Base-by-base conservation (phyloP, 2,113 vertebrate genomes). In the Oxyura jamaicensis region DNA sequence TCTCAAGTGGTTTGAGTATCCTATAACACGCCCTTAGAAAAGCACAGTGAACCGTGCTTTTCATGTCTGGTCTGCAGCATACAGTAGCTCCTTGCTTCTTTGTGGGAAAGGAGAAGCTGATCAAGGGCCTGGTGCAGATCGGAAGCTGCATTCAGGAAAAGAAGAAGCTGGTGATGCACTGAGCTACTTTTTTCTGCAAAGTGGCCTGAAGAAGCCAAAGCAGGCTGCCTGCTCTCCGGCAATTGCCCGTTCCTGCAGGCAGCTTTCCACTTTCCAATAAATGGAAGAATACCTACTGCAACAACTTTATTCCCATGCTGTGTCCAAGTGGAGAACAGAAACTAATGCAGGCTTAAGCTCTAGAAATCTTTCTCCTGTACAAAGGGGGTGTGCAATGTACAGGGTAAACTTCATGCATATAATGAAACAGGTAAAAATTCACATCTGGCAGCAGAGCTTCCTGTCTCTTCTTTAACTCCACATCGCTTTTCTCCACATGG, bases 51-150 rank as follows among this genome's bases (percentile, higher is more conserved):
- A 53, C 63, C 5, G 0, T 62, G 77, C n/a, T 89, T 87, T 93
- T 75, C 33, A 2, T 36, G 20, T 46, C 56, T 44, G 13, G 21
- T 28, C 63, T 74, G 25, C 11, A 29, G 52, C 53, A n/a, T 20
- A 16, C 29, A 33, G 44, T 44, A 65, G 67, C 60, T 74, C 53
- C 59, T 88, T 33, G 16, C 56, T 68, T 50, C 78, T 59, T 6
- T 58, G 41, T 81, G 48, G n/a, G 75, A 77, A 96, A 56, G 65
- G 19, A 85, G 78, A 94, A 81, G 63, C n/a, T 20, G 66, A 86
- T 56, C 0, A 0, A 63, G 46, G 28, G 39, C 55, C 0, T 6
- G n/a, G 28, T 52, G 74, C n/a, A 86, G 42, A 86, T 89, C 50
- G 56, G 77, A 86, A 91, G 71, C 33, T 14, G 2, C 48, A 17